Evolutionary conservation across 2,113 vertebrate genomes (phyloP), one percentile per base, ranked within the genome.

Genomic region (Brachypodius melanocephalos): DNA sequence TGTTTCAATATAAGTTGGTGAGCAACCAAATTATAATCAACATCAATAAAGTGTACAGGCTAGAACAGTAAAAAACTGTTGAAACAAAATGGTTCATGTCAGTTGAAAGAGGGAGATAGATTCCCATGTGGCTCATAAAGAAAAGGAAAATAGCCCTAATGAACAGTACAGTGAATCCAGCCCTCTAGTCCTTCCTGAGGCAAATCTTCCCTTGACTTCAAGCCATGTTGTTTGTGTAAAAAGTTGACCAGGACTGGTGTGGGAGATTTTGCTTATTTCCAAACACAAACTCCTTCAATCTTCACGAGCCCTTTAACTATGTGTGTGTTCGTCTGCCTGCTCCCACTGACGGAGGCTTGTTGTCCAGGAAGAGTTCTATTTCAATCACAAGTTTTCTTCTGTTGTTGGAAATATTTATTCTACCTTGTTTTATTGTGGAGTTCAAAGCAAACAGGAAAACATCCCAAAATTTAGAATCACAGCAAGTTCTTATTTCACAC

Each of bases 1-100:
- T 25, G 34, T 80, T 97, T 95, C 67, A 95, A 51, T 93, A 84
- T 73, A 96, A 93, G 45, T 90, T 96, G 93, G 88, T 96, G 89
- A 96, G 83, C 77, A 93, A 97, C 88, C 82, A 95, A 95, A 89
- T 94, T 92, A 85, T 85, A 94, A 92, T 96, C 93, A 95, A 87
- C 96, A 85, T 94, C 79, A 93, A 91, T 95, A 96, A 88, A 95
- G 45, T 12, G 21, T 77, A 71, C 69, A 88, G 87, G 71, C 78
- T 96, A 68, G 59, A 93, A 95, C 40, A 93, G 79, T 88, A 90
- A 91, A 96, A 96, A 89, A 80, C 84, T 74, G 65, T 76, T 89
- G 75, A 95, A 97, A 94, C 85, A 88, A 93, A 96, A 93, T 90
- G 91, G 85, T 80, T 96, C 69, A 52, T 91, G 95, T 96, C 92